Evolutionary conservation across 2,888 invertebrate genomes (phyloP).

Genomic region (Phortica okadai): DNA sequence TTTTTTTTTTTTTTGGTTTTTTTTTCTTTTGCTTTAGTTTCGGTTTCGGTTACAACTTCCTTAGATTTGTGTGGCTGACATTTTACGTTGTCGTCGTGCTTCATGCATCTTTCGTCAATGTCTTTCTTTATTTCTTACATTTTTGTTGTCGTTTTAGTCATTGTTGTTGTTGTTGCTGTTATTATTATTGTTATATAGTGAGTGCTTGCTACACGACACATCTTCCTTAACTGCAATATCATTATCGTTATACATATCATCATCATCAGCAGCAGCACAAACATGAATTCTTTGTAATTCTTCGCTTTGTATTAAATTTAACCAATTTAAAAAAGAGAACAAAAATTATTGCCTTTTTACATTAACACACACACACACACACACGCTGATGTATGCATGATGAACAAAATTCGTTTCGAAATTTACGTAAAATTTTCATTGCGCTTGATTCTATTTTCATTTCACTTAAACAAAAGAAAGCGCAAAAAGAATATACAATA

Average conservation of each 20-base stretch:
- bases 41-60: background rate
- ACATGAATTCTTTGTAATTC: background rate
- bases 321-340: constrained; percentile 10
- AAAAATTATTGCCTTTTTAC: background rate
- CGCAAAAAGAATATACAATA: no score
- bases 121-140: background rate
- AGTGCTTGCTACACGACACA: background rate
- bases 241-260: background rate
- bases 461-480: no score
- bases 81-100: background rate
- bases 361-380: background rate
- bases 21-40: background rate
- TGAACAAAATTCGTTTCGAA: no score
- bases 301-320: constrained; percentile 10
- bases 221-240: background rate
- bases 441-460: no score
- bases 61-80: background rate
- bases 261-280: background rate
- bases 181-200: background rate
- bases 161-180: background rate
- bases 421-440: no score
- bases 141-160: background rate
- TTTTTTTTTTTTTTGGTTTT: background rate
- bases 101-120: background rate
- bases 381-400: background rate